Conservation (phyloP, 1,140 invertebrate species). For the Pantala flavescens region DNA sequence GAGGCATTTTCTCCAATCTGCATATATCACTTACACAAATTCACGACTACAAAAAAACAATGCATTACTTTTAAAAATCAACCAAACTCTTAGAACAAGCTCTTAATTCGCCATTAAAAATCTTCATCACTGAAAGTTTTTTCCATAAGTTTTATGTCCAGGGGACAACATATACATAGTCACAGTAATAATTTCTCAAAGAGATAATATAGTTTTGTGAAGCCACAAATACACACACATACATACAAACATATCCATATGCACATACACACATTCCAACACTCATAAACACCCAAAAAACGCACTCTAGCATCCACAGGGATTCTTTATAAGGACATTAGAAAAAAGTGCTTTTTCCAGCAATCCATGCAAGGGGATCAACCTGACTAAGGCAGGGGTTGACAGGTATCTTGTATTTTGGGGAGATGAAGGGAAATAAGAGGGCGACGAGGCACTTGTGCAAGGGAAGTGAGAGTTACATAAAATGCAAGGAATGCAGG, state of each 20-base stretch:
- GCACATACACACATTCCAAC: background rate
- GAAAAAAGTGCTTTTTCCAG: background rate
- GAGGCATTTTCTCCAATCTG: background rate
- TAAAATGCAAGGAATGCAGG: background rate
- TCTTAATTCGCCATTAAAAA: background rate
- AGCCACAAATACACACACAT: slow-evolving; percentile 3
- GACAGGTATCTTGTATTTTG: background rate
- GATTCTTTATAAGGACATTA: background rate
- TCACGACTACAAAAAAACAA: background rate
- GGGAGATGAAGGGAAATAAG: background rate
- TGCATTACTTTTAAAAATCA: background rate
- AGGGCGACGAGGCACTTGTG: background rate
- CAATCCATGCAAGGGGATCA: background rate
- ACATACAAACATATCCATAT: no score
- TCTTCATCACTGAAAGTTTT: background rate
- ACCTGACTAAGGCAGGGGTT: background rate
- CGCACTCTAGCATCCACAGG: slow-evolving; percentile 2
- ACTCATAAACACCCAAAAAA: slow-evolving; percentile 1
- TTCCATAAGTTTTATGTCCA: background rate
- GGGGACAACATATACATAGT: slow-evolving; percentile 5
- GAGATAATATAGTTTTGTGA: background rate
- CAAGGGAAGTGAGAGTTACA: background rate
- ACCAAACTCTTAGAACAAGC: background rate
- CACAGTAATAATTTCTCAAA: slow-evolving; percentile 10
- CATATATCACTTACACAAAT: slow-evolving; percentile 4